Conservation (phyloP, 35 echinoderm and acorn worm species). For the Strongylocentrotus purpuratus region DNA sequence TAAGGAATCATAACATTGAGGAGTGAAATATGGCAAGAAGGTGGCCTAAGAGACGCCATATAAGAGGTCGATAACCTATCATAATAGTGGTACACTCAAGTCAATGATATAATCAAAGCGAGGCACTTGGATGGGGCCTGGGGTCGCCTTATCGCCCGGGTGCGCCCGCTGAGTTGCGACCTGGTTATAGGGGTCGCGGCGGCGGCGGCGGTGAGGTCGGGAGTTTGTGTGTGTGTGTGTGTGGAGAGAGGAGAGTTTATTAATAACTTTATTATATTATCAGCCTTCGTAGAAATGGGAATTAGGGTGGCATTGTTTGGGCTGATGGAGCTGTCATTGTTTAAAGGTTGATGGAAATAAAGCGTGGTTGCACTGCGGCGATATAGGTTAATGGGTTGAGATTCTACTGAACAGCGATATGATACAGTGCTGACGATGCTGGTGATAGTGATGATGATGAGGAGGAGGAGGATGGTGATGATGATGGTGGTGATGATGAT, state of each 20-base stretch:
- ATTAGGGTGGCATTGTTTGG: neutral
- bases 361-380: too few species aligned
- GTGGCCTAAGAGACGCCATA: neutral
- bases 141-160: neutral
- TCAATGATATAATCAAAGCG: conserved; percentile 20
- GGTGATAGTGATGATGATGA: neutral
- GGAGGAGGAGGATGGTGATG: neutral
- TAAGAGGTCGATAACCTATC: neutral
- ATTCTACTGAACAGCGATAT: too few species aligned
- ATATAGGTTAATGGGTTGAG: too few species aligned
- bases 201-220: neutral
- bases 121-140: neutral
- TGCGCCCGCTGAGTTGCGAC: conserved; percentile 32
- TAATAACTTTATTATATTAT: neutral
- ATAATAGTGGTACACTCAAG: neutral
- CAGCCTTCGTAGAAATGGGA: neutral
- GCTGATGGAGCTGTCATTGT: neutral
- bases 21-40: neutral
- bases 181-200: neutral
- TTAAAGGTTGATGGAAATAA: too few species aligned
- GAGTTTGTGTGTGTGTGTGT: neutral
- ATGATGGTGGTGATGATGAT: neutral
- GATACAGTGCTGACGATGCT: neutral
- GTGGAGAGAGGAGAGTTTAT: neutral
- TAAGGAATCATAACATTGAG: conserved; percentile 4